These are phyloP conservation scores for Monodelphis domestica DNA, from an alignment of 2,797 vertebrate species.

Conservation along the genomic window DNA sequence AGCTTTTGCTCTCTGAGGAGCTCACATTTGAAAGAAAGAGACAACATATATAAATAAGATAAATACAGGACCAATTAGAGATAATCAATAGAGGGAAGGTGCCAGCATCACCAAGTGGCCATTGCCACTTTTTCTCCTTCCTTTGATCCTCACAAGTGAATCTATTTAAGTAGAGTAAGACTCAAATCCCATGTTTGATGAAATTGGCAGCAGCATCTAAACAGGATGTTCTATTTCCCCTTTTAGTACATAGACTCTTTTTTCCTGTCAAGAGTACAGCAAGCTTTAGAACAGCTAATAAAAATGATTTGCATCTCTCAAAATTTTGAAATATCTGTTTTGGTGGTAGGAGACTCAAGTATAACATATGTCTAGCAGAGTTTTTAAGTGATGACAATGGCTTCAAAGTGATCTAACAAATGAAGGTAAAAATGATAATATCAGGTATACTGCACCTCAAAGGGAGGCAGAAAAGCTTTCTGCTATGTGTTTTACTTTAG, in stretches of 20 bases:
- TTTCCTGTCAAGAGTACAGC: conserved; percentile 21
- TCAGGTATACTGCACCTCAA: conserved; percentile 19
- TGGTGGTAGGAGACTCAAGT: background rate
- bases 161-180: conserved; percentile 51
- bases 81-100: background rate
- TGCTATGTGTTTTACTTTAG: conserved; percentile 14
- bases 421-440: conserved; percentile 54
- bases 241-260: background rate
- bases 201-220: conserved; percentile 22
- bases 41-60: background rate
- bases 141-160: conserved; percentile 28
- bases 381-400: conserved; percentile 50
- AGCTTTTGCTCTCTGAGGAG: too few relatives aligned
- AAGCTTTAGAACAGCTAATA: conserved; percentile 2
- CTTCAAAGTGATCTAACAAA: conserved; percentile 46
- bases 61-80: background rate
- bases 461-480: conserved; percentile 25
- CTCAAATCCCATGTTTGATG: conserved; percentile 5
- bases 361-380: conserved; percentile 19
- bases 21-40: background rate
- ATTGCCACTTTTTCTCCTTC: background rate
- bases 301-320: background rate
- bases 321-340: background rate
- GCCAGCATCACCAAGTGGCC: background rate
- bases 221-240: conserved; percentile 24